A percentile compares a stretch with the other conserved stretches of the same genome.
phyloP scores from a whole-genome alignment of 1,140 invertebrate species.

The Papilio dardanus region DNA sequence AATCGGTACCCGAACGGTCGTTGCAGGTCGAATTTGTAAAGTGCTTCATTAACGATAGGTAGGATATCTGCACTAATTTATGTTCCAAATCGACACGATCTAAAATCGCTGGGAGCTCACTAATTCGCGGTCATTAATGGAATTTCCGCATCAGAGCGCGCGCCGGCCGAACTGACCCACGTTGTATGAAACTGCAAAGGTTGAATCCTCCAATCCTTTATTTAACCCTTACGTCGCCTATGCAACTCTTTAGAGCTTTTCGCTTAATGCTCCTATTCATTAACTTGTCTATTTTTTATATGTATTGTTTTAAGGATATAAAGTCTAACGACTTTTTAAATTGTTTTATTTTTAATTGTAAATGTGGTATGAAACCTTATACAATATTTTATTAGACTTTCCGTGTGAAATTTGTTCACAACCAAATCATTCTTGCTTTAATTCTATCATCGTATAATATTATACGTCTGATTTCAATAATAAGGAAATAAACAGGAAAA shows the following conservation, averaged over 20 bases:
- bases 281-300: constrained; percentile 69
- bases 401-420: not conserved
- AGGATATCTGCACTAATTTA: constrained; percentile 42
- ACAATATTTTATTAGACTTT: not conserved
- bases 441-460: not conserved
- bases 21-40: constrained; percentile 34
- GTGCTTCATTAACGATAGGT: constrained; percentile 32
- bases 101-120: constrained; percentile 46
- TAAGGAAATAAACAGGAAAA: constrained; percentile 26
- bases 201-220: not conserved
- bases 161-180: not conserved
- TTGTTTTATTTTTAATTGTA: constrained; percentile 7
- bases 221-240: not conserved
- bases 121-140: constrained; percentile 67
- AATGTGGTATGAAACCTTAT: not conserved
- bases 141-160: constrained; percentile 65
- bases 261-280: constrained; percentile 33
- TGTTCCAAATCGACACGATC: constrained; percentile 47
- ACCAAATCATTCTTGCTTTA: not conserved
- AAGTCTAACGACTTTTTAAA: constrained; percentile 51
- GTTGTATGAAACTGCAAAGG: constrained; percentile 6
- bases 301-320: constrained; percentile 61
- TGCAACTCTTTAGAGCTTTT: not conserved
- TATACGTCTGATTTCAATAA: constrained; percentile 1
- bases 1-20: constrained; percentile 2